A percentile compares a stretch with the other conserved stretches of the same genome.
Conservation (phyloP, 2,797 vertebrate species). For the Lacerta viridis region DNA sequence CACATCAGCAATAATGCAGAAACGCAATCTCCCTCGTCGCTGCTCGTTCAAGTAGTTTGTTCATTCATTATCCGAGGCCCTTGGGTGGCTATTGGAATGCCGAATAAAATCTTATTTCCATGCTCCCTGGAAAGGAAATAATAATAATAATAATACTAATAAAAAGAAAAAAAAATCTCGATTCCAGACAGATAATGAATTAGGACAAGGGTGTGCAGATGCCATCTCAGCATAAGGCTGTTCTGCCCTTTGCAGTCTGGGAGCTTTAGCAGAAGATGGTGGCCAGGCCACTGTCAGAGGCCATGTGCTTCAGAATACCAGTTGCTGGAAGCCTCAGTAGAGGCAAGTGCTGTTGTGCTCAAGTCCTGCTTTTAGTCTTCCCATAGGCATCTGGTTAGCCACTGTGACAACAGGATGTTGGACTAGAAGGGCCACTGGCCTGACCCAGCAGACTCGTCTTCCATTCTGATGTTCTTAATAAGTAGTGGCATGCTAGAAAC, state of each 20-base stretch:
- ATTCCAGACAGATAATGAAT: not conserved
- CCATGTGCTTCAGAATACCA: too few relatives aligned
- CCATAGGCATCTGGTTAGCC: too few relatives aligned
- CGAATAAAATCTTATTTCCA: slow-evolving; percentile 36
- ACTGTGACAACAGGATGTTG: too few relatives aligned
- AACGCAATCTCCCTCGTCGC: slow-evolving; percentile 54
- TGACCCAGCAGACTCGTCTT: too few relatives aligned
- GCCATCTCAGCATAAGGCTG: too few relatives aligned
- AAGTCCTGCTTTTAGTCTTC: too few relatives aligned
- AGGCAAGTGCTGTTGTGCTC: too few relatives aligned
- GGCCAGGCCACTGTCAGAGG: not conserved
- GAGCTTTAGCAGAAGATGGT: not conserved
- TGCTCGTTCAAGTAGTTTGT: slow-evolving; percentile 51
- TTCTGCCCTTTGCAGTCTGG: not conserved
- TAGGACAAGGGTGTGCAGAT: not conserved
- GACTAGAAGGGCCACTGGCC: too few relatives aligned
- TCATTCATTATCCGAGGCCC: slow-evolving; percentile 49
- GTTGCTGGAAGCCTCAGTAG: too few relatives aligned
- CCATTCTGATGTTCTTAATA: too few relatives aligned
- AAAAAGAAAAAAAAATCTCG: not conserved
- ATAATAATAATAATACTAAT: not conserved
- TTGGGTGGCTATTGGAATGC: slow-evolving; percentile 44
- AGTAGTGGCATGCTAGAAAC: not conserved
- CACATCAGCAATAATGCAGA: slow-evolving; percentile 72
- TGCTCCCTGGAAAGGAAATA: not conserved